Evolutionary conservation across 1,140 invertebrate genomes (phyloP).

Genomic region (Leptopilina clavipes): DNA sequence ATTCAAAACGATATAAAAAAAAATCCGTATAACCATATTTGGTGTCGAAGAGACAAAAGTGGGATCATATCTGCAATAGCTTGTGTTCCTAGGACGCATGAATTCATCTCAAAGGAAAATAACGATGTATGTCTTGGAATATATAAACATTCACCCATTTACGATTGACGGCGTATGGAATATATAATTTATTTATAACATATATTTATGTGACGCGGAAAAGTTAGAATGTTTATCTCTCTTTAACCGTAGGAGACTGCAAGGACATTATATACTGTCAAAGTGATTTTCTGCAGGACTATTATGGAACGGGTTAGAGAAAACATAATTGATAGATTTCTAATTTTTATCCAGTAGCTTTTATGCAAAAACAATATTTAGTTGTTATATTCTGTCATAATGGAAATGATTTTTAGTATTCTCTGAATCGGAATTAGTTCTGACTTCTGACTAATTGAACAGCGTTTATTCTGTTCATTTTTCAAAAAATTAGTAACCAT

Average conservation of each 20-base stretch:
- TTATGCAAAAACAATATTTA: too few relatives aligned
- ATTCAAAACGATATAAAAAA: background rate
- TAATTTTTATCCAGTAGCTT: too few relatives aligned
- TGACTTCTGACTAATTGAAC: too few relatives aligned
- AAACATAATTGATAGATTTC: too few relatives aligned
- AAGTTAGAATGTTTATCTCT: background rate
- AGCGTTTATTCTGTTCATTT: too few relatives aligned
- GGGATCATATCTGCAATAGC: background rate
- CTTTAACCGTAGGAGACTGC: background rate
- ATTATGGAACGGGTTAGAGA: too few relatives aligned
- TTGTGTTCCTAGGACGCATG: background rate
- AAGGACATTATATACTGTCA: background rate
- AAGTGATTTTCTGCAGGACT: too few relatives aligned
- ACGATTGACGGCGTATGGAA: background rate
- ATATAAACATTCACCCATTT: conserved; percentile 4
- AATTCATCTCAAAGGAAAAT: background rate
- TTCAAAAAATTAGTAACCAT: too few relatives aligned
- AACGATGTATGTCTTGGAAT: background rate
- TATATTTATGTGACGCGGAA: background rate
- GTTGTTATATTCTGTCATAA: too few relatives aligned
- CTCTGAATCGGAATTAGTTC: too few relatives aligned
- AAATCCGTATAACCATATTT: conserved; percentile 23
- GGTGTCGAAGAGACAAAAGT: conserved; percentile 8
- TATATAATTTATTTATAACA: conserved; percentile 19
- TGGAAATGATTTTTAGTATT: too few relatives aligned